phyloP scores from a whole-genome alignment of 2,888 invertebrate species.

The Nezara viridula region DNA sequence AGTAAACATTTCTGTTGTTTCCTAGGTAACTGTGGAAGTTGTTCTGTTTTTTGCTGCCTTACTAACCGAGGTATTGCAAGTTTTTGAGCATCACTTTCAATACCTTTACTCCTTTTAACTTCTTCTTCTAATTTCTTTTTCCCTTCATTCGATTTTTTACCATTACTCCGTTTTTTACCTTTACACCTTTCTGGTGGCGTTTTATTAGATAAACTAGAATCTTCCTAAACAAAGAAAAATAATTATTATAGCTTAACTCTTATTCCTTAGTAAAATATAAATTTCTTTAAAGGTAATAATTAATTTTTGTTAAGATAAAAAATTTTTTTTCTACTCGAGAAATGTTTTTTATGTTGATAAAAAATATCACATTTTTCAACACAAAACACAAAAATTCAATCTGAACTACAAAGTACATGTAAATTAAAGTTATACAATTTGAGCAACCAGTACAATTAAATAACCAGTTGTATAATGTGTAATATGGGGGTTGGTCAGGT shows the following conservation, averaged over 20 bases:
- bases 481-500: no score
- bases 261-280: neutral
- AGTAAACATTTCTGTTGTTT: constrained; percentile 52
- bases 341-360: no score
- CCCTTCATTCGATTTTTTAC: constrained; percentile 47
- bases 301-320: no score
- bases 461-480: no score
- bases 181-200: constrained; percentile 63
- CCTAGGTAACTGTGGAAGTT: constrained; percentile 45
- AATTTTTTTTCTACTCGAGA: no score
- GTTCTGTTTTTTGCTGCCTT: constrained; percentile 36
- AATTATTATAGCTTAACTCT: neutral
- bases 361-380: no score
- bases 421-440: no score
- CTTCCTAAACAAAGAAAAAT: constrained; percentile 51
- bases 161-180: constrained; percentile 61
- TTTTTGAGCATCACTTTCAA: constrained; percentile 35
- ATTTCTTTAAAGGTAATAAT: no score
- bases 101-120: constrained; percentile 48
- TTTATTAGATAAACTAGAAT: constrained; percentile 60
- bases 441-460: no score
- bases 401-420: no score
- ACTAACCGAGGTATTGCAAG: neutral
- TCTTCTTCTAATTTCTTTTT: constrained; percentile 51
- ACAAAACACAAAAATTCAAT: no score